phyloP scores from a whole-genome alignment of 2,888 invertebrate species.

The Callosobruchus maculatus region DNA sequence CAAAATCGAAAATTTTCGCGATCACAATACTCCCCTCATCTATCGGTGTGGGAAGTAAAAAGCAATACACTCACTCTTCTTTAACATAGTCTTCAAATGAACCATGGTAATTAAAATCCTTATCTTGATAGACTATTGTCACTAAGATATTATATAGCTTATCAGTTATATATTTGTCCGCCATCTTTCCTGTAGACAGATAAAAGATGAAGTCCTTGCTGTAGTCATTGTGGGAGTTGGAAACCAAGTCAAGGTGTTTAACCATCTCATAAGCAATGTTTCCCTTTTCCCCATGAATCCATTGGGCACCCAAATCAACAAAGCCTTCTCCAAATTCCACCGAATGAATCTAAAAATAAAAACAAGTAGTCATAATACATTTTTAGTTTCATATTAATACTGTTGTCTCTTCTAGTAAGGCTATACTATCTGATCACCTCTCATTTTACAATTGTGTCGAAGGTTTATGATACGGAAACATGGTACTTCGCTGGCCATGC shows the following conservation, averaged over 20 bases:
- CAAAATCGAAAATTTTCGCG: too few relatives aligned
- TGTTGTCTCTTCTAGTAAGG: too few relatives aligned
- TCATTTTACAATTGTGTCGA: too few relatives aligned
- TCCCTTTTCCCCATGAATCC: constrained; percentile 46
- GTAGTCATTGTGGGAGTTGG: constrained; percentile 46
- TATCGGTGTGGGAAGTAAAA: too few relatives aligned
- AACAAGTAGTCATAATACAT: too few relatives aligned
- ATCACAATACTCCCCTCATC: too few relatives aligned
- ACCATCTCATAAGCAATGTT: constrained; percentile 44
- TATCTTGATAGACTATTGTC: background rate
- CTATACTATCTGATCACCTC: too few relatives aligned
- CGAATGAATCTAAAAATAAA: constrained; percentile 16
- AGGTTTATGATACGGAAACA: too few relatives aligned
- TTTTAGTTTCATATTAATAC: too few relatives aligned
- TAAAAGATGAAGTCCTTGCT: constrained; percentile 1
- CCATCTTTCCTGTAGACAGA: background rate
- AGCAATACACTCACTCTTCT: constrained; percentile 29
- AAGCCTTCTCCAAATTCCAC: constrained; percentile 30
- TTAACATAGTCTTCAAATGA: constrained; percentile 41
- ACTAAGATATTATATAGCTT: background rate
- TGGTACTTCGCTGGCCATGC: too few relatives aligned
- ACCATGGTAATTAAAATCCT: background rate
- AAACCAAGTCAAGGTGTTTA: constrained; percentile 36
- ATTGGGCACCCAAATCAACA: constrained; percentile 45
- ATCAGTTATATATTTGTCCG: background rate